Conservation (phyloP, 2,888 invertebrate genomes). For the Caenorhabditis sinica region DNA sequence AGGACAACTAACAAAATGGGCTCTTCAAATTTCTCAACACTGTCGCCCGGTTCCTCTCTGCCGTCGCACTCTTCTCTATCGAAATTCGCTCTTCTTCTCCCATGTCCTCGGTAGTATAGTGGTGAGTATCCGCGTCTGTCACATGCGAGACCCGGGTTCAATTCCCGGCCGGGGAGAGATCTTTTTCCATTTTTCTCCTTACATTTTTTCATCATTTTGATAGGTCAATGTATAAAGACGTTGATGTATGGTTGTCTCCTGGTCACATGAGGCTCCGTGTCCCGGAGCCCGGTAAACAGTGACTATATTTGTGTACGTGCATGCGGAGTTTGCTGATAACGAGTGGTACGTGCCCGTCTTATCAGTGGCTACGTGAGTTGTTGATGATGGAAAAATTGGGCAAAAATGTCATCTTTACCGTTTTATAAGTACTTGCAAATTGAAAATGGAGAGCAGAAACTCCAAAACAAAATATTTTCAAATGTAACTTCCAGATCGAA, state of each 20-base stretch:
- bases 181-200: no score
- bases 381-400: conserved; percentile 8
- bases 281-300: conserved; percentile 5
- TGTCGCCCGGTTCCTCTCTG: no score
- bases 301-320: conserved; percentile 36
- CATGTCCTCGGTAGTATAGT: conserved; percentile 74
- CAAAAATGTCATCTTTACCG: not conserved
- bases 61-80: not conserved
- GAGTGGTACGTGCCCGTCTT: conserved; percentile 39
- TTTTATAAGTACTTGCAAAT: not conserved
- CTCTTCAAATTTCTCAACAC: no score
- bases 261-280: conserved; percentile 51
- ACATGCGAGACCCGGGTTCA: conserved; percentile 76
- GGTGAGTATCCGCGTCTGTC: conserved; percentile 77
- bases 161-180: conserved; percentile 75
- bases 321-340: conserved; percentile 34
- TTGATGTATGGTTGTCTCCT: conserved; percentile 17
- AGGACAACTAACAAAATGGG: no score
- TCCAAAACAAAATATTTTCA: not conserved
- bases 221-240: conserved; percentile 1
- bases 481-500: conserved; percentile 25
- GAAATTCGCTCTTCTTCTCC: no score
- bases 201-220: not conserved
- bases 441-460: no score
- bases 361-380: conserved; percentile 47